Base-by-base conservation (phyloP, 2,113 vertebrate species). In the Myanophis thanlyinensis region DNA sequence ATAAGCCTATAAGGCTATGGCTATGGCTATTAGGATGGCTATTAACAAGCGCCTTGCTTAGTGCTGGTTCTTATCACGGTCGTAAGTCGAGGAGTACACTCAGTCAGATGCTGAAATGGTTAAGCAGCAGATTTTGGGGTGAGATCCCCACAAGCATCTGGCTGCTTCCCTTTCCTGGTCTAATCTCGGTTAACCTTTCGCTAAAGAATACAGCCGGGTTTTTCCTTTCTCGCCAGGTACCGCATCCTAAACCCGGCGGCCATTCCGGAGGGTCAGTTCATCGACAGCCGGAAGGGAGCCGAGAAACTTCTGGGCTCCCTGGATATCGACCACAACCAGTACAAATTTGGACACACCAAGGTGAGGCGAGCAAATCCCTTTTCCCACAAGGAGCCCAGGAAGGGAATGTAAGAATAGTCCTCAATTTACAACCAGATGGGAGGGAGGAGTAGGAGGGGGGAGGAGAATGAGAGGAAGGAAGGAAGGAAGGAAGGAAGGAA, bases 261-360 rank as follows among this genome's bases (percentile, higher is more conserved):
- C 91, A 98, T 97, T 67, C 97, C 97, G 0, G 96, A 97, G 92
- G 95, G 99, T 0, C 99, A 99, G 94, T 99, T 99, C 94, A 99
- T 99, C 40, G 99, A 99, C 95, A 99, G 98, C 97, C 98, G 98
- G 91, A 98, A 99, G 85, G 97, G 97, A 51, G 97, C 98, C 9
- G 98, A 98, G 93, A 98, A 98, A 91, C 97, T 98, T 22, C 94
- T 98, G 53, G 97, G 93, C 0, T 98, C 98, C 67, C n/a, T 99
- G 2, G 98, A 98, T 88, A 98, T 98, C 15, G 98, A 98, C 90
- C 98, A 98, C 84, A 98, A 90, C 92, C 98, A 98, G 92, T 98
- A 98, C 96, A 98, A 98, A 93, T 98, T 98, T 56, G 98, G 98
- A 48, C 98, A 98, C 94, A 98, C 98, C 1, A 98, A 98, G 98